Base-by-base conservation (phyloP, 2,888 invertebrate species). In the Augiades crinisus region DNA sequence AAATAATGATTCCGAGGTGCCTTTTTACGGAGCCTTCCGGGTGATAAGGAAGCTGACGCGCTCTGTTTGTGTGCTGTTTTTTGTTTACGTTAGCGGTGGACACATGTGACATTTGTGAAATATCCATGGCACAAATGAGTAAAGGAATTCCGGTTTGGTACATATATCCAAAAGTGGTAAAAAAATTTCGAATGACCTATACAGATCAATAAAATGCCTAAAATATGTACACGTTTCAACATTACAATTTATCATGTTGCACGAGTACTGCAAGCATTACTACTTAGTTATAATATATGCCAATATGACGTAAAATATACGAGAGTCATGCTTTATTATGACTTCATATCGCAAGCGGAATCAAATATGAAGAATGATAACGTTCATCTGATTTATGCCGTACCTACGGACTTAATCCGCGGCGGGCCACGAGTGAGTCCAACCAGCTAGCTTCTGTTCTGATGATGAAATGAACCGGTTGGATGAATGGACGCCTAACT, bases 11-110 rank as follows among this genome's bases (percentile, higher is more conserved):
- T 46, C 55, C 34, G 47, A 54, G 44, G 47, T 64, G 62, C 68
- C 53, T 30, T 53, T 53, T 37, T 47, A 51, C 27, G 43, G 50
- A 51, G 47, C 38, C 53, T 56, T 56, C 56, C 56, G 74, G 71
- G 68, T 68, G 75, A 80, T 76, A 78, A 80, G 82, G 82, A 82
- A 82, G 76, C 69, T 58, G 14, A 33, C 33, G 22, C 38, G 51
- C 41, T 27, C 34, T 53, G 45, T 52, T 52, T 44, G 24, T 41
- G 22, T 27, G 13, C 19, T 38, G 31, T 33, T 49, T 49, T 41
- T 38, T 47, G 40, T 47, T 47, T 40, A 47, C 21, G 38, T 47
- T 21, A 38, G 19, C 17, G 12, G 13, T 21, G 7, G n/a, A 14
- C 21, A 47, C 19, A 46, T 34, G 17, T 45, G 33, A 24, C 45